Base-by-base conservation (phyloP, 2,888 invertebrate species). In the Cataglyphis altisquamis region DNA sequence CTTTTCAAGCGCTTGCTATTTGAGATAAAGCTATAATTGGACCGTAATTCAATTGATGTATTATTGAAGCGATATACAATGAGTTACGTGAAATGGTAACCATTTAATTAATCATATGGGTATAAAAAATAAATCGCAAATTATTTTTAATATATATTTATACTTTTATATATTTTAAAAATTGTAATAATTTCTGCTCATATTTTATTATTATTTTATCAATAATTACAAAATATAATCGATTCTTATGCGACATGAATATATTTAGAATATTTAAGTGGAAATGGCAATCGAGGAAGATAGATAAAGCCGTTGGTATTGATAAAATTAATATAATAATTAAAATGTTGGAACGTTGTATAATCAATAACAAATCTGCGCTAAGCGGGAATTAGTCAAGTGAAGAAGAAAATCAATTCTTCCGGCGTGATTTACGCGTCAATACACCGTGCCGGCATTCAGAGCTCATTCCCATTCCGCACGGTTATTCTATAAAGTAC, bases 401-500 rank as follows among this genome's bases (percentile, higher is more conserved):
- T 6, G 21, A 15, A 15, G 32, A 52, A 36, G 52, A 36, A 80
- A 72, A 72, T 72, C 45, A 60, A 72, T 80, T 80, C 70, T 78
- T 41, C 32, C 78, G 60, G 25, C 18, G 36, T 72, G 74, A 80
- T 80, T 72, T 72, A 80, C 45, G 45, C 60, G 12, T 78, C 57
- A 45, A 78, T 78, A 78, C 70, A 70, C 29, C 18, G 41, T 32
- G 45, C 32, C 21, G 39, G 45, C 60, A n/a, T 64, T 48, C n/a
- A 64, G 52, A 36, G 60, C 84, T 86, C 84, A 88, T 89, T 88
- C 83, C 75, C 85, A 89, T 89, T 89, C 90, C 81, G 32, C 63
- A 60, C 84, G 75, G 80, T 84, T 88, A 75, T 86, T 77, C 84
- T 82, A 75, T 84, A 89, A 87, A 89, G 72, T 77, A 87, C 87